Evolutionary conservation across 2,888 invertebrate genomes (phyloP).

Genomic region (Synergus japonicus): DNA sequence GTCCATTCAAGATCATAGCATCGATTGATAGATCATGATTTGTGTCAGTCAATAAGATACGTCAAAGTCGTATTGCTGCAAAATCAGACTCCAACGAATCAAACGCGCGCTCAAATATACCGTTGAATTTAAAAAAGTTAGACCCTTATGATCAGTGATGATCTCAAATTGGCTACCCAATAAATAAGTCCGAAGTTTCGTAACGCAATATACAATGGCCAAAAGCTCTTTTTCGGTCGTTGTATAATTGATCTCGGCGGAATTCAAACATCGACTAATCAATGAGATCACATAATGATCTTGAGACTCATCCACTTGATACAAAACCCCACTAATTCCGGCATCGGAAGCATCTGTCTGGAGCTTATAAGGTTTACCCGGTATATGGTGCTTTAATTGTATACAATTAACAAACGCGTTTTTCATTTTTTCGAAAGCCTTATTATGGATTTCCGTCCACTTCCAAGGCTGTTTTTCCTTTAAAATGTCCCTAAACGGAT

Average conservation of each 20-base stretch:
- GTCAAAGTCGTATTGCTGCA: no score
- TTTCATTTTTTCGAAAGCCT: constrained; percentile 51
- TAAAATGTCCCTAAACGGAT: constrained; percentile 49
- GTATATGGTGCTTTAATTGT: constrained; percentile 47
- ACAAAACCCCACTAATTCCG: constrained; percentile 55
- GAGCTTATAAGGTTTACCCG: constrained; percentile 44
- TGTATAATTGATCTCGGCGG: constrained; percentile 55
- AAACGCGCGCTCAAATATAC: no score
- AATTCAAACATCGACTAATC: constrained; percentile 54
- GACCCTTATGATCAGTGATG: no score
- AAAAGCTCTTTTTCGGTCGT: constrained; percentile 60
- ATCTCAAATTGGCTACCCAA: constrained; percentile 40
- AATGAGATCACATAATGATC: constrained; percentile 52
- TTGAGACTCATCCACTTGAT: constrained; percentile 44
- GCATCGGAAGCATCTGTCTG: constrained; percentile 55
- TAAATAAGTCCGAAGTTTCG: constrained; percentile 43
- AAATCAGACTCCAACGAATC: no score
- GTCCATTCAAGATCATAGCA: no score
- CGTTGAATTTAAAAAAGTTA: no score
- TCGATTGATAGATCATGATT: no score
- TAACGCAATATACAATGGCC: constrained; percentile 45
- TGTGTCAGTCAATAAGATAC: no score
- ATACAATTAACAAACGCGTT: constrained; percentile 50
- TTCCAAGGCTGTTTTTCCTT: constrained; percentile 44
- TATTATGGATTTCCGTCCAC: constrained; percentile 49